Base-by-base conservation (phyloP, 2,797 vertebrate species). In the Oreonectes daqikongensis region DNA sequence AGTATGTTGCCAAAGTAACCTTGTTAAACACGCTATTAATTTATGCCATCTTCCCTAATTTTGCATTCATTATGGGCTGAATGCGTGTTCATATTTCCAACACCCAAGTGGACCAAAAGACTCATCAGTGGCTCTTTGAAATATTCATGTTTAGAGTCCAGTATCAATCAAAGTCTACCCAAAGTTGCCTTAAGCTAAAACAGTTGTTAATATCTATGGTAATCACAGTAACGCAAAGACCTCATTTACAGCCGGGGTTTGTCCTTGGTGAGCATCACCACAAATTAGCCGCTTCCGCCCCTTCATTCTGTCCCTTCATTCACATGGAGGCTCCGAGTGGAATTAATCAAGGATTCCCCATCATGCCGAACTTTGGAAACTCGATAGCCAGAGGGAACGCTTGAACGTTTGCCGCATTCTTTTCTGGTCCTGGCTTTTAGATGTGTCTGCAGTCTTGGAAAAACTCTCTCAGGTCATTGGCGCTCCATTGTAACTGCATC, bases 171-270 rank as follows among this genome's bases (percentile, higher is more conserved):
- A 74, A 60, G 48, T 65, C 30, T 24, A 44, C 50, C 52, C 66
- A 46, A 70, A 55, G 55, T 32, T 69, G 50, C 75, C 57, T 69
- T 72, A 42, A 78, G 75, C 57, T 70, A 60, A 70, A 64, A 57
- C 59, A 40, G 68, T 6, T 78, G 69, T 78, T 81, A 69, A 78
- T 73, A 75, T 78, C 48, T 78, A 57, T 74, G 70, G 48, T 75
- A 81, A 74, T 78, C 70, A 78, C 65, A 78, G 55, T 74, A 65
- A 30, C 70, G 59, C 70, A 65, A 46, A 70, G 48, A 17, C 18
- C 67, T 70, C 5, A 40, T 63, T 46, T 32, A 77, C 32, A 77
- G 15, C 55, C n/a, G 50, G 53, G 46, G 11, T 50, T 60, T 40
- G 3, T 73, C 74, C 74, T 78, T 70, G 59, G 70, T 74, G 70